phyloP scores from a whole-genome alignment of 2,888 invertebrate species.

The Hypolimnas misippus region DNA sequence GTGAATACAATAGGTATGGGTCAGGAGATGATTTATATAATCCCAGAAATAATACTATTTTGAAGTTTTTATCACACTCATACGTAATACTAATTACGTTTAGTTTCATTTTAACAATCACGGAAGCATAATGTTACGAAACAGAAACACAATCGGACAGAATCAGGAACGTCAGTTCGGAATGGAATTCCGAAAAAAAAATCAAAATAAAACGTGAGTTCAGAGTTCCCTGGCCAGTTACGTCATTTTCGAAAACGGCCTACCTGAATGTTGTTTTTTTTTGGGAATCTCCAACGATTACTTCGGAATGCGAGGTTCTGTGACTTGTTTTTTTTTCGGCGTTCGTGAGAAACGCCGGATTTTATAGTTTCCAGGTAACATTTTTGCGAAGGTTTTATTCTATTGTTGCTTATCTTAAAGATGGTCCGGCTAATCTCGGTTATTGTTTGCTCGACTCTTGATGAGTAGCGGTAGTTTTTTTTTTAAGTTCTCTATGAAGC shows the following conservation, averaged over 20 bases:
- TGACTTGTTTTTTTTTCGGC: slow-evolving; percentile 40
- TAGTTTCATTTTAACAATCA: slow-evolving; percentile 1
- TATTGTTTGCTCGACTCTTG: slow-evolving; percentile 12
- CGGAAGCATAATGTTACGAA: slow-evolving; percentile 3
- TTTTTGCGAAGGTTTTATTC: slow-evolving; percentile 32
- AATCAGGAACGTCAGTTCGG: not conserved
- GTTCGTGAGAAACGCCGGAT: slow-evolving; percentile 46
- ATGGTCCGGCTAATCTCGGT: slow-evolving; percentile 19
- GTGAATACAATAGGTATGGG: not conserved
- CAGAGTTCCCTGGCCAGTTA: slow-evolving; percentile 38
- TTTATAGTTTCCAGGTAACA: slow-evolving; percentile 43
- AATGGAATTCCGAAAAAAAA: slow-evolving; percentile 11
- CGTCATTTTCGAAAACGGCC: slow-evolving; percentile 48
- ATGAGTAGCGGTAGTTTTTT: slow-evolving; percentile 7
- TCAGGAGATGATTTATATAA: not conserved
- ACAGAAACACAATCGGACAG: slow-evolving; percentile 1
- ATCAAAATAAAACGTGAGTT: slow-evolving; percentile 9
- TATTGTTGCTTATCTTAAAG: slow-evolving; percentile 25
- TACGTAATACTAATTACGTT: slow-evolving; percentile 1
- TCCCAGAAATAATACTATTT: not conserved
- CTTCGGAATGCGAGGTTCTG: slow-evolving; percentile 54
- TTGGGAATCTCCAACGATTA: slow-evolving; percentile 55
- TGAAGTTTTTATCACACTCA: not conserved
- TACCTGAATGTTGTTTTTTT: slow-evolving; percentile 54
- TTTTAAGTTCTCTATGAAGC: not conserved